Conservation (phyloP, 2,888 invertebrate species). For the Megalurothrips usitatus region DNA sequence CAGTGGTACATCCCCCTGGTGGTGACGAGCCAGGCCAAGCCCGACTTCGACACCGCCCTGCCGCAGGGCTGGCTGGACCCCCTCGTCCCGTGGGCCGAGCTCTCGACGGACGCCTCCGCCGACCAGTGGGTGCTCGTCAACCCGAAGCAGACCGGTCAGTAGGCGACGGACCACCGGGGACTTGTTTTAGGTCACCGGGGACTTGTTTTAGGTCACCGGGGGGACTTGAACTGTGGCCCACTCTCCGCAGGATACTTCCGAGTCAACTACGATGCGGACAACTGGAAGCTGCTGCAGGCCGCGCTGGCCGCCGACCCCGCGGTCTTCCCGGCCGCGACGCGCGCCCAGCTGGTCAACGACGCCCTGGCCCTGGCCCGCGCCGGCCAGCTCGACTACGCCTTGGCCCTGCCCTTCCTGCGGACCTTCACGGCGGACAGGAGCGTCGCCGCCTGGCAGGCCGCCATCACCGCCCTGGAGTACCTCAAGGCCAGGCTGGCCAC, state of each 20-base stretch:
- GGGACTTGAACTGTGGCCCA: no score
- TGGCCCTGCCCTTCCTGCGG: constrained; percentile 3
- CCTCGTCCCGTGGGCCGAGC: background rate
- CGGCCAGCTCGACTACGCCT: background rate
- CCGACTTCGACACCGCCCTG: background rate
- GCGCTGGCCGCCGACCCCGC: constrained; percentile 49
- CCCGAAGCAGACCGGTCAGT: background rate
- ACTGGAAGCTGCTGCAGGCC: constrained; percentile 53
- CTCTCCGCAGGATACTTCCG: constrained; percentile 56
- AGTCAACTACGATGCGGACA: constrained; percentile 59
- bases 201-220: no score
- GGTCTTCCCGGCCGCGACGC: constrained; percentile 59
- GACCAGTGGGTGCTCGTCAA: constrained; percentile 29
- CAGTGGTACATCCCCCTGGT: background rate
- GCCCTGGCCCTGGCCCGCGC: constrained; percentile 59
- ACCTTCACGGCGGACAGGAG: background rate
- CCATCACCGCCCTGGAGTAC: background rate
- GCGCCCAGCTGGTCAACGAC: constrained; percentile 78
- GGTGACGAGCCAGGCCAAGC: background rate
- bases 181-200: no score
- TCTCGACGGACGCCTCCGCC: background rate
- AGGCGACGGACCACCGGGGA: background rate
- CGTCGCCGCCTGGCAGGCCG: background rate
- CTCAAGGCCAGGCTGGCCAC: background rate
- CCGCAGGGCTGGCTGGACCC: constrained; percentile 4